Evolutionary conservation across 2,888 invertebrate genomes (phyloP), one percentile per base, ranked within the genome.

Genomic region (Epistrophella euchroma): DNA sequence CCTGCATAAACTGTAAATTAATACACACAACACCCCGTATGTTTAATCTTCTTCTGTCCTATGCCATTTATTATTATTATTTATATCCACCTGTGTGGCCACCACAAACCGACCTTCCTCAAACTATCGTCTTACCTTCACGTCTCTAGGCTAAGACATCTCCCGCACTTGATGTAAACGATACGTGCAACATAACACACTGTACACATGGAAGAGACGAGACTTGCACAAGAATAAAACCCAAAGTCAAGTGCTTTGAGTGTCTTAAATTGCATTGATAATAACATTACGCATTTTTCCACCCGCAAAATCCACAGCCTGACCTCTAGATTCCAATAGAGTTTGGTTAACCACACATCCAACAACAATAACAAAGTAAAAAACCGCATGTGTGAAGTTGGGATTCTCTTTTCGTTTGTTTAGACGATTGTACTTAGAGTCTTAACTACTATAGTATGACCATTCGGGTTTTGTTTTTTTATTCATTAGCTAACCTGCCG

Each of bases 261-360:
- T 40, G 70, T 79, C 58, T 74, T 68, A 22, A 71, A 71, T 75
- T 82, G 77, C 81, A 76, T 66, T 58, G 55, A 62, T 68, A 28
- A 64, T 43, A 25, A 43, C 43, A 64, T 45, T 35, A 83, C 82
- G 76, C 81, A 81, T 52, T 68, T 73, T 62, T 68, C 68, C 78
- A 72, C 74, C 66, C 76, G 70, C 71, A 35, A 76, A 60, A 32
- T 56, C 17, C 9, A 56, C 58, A 19, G n/a, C 15, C 50, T 84
- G 75, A 84, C 84, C 84, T 84, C 75, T 47, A 84, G 84, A 84
- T 75, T 79, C 75, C 77, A 52, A 47, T 74, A 50, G 56, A 52
- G 17, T 68, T 45, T 71, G 50, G 64, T 52, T 28, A 22, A 55
- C 70, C 70, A 25, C 68, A 68, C n/a, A 52, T 9, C 13, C 7